These are phyloP conservation scores for Origma solitaria DNA, from an alignment of 2,113 vertebrate genomes.

Conservation along the genomic window DNA sequence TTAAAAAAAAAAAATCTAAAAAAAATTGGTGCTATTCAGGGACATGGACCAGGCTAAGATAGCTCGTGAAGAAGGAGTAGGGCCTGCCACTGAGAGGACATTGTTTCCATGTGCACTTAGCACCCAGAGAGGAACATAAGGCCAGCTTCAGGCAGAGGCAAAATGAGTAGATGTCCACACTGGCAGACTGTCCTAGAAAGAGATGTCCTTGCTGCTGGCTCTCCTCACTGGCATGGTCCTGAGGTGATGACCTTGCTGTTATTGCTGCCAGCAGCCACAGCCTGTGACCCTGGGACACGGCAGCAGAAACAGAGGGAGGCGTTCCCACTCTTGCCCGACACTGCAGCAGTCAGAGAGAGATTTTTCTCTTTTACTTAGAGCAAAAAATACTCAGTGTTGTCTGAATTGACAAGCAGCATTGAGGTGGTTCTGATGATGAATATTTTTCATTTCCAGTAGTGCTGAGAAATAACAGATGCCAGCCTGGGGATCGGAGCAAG, in stretches of 20 bases:
- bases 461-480: not conserved
- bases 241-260: not conserved
- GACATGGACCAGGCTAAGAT: not conserved
- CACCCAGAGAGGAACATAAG: not conserved
- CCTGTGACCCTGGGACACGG: not conserved
- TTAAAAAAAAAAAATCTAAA: not conserved
- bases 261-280: not conserved
- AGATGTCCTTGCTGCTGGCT: not conserved
- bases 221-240: not conserved
- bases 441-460: not conserved
- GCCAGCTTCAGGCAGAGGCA: not conserved
- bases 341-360: fast-evolving
- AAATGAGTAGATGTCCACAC: not conserved
- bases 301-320: fast-evolving
- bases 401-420: not conserved
- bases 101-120: not conserved
- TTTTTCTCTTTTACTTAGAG: not conserved
- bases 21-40: not conserved
- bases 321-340: not conserved
- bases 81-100: not conserved
- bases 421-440: not conserved
- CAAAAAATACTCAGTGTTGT: not conserved
- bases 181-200: not conserved
- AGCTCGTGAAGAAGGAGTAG: not conserved
- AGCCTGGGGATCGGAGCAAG: not conserved